phyloP scores from a whole-genome alignment of 37 sponge, comb jelly and placozoan genomes.

The Haliclona indistincta region DNA sequence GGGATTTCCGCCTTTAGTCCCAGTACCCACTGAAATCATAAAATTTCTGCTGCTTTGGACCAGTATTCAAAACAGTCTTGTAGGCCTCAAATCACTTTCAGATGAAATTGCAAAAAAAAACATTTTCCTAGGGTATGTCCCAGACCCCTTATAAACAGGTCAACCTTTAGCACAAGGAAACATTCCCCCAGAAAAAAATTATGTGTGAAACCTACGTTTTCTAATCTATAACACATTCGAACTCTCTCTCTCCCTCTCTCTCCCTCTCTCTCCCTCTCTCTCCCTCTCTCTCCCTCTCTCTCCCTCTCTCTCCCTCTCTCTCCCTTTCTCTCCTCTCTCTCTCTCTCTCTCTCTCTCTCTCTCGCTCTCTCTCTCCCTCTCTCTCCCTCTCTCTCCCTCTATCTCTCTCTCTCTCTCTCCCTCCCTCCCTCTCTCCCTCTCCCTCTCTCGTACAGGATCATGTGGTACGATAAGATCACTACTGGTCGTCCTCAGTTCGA shows the following conservation, averaged over 20 bases:
- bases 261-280: neutral
- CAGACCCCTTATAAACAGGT: too few species aligned
- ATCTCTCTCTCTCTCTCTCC: neutral
- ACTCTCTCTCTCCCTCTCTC: neutral
- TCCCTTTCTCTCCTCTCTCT: neutral
- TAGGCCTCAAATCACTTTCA: too few species aligned
- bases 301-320: neutral
- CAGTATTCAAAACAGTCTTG: too few species aligned
- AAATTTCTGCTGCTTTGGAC: too few species aligned
- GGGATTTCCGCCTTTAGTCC: too few species aligned
- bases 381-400: neutral
- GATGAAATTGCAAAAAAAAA: too few species aligned
- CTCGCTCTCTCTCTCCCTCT: neutral
- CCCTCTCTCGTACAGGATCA: slow-evolving; percentile 11
- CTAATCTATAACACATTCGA: too few species aligned
- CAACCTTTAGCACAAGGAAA: too few species aligned
- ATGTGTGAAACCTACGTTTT: too few species aligned
- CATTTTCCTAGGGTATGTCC: too few species aligned
- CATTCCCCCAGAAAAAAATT: too few species aligned
- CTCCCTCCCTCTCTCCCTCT: neutral
- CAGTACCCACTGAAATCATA: too few species aligned
- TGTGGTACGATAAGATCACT: slow-evolving; percentile 52
- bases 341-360: neutral
- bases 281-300: neutral
- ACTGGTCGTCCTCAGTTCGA: neutral